These are phyloP conservation scores for Hycleus phaleratus DNA, from an alignment of 1,140 invertebrate species.

Conservation along the genomic window DNA sequence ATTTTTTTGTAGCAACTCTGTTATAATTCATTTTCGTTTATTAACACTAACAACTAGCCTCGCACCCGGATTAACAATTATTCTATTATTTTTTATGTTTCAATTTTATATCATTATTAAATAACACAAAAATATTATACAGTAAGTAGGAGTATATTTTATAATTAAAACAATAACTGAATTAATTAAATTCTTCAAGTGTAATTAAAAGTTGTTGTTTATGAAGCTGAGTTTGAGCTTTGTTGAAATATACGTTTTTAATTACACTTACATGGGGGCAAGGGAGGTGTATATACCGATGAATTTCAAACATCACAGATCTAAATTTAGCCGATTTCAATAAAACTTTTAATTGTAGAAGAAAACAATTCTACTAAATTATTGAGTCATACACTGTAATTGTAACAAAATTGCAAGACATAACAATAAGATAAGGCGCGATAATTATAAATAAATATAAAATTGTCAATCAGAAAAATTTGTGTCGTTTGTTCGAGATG, in stretches of 20 bases:
- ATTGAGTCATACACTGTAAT: no score
- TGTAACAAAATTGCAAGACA: no score
- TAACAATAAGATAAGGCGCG: no score
- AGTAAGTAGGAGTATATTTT: background rate
- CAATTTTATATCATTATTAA: no score
- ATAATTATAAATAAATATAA: no score
- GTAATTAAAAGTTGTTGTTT: slow-evolving; percentile 15
- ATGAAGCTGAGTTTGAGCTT: background rate
- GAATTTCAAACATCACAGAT: background rate
- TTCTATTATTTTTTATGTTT: no score
- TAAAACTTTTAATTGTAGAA: background rate
- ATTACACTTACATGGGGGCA: background rate
- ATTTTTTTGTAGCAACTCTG: no score
- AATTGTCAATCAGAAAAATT: no score
- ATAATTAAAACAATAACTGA: slow-evolving; percentile 15
- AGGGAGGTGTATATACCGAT: background rate
- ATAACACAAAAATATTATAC: no score
- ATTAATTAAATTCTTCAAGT: slow-evolving; percentile 11
- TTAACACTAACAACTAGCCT: slow-evolving; percentile 1
- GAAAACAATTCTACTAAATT: no score
- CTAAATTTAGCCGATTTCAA: slow-evolving; percentile 1
- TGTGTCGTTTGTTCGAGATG: no score
- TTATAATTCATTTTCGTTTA: slow-evolving; percentile 9
- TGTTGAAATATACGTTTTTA: slow-evolving; percentile 10
- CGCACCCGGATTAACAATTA: no score